Evolutionary conservation across 2,797 vertebrate genomes (phyloP).

Genomic region (Poeciliopsis paucimaculata): DNA sequence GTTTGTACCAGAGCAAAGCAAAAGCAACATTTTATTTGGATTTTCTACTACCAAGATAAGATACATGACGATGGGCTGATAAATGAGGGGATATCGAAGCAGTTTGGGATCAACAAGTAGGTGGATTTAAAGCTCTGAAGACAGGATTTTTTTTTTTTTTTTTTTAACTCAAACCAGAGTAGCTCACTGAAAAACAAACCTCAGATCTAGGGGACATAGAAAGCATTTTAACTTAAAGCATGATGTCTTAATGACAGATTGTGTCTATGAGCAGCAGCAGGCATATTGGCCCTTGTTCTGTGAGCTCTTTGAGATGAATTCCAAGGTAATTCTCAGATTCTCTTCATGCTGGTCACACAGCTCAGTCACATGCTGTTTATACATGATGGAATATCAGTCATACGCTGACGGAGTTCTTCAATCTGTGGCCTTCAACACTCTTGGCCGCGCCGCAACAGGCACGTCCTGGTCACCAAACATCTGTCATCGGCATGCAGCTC

Average conservation of each 20-base stretch:
- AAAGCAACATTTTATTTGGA: not conserved
- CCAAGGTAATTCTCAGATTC: constrained; percentile 23
- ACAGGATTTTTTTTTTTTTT: not conserved
- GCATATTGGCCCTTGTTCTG: not conserved
- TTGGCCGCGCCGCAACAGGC: constrained; percentile 34
- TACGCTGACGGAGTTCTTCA: constrained; percentile 38
- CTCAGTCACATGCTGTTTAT: constrained; percentile 27
- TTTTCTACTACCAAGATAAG: not conserved
- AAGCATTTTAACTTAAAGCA: not conserved
- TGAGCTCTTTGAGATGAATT: constrained; percentile 13
- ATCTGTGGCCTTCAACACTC: constrained; percentile 43
- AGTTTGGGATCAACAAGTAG: not conserved
- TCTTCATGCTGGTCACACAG: constrained; percentile 13
- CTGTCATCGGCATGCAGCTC: constrained; percentile 65
- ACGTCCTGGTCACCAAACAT: constrained; percentile 60
- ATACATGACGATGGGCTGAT: not conserved
- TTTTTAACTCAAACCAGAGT: not conserved
- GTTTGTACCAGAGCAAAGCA: not conserved
- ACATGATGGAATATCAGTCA: constrained; percentile 38
- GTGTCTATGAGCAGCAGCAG: not conserved
- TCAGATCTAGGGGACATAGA: not conserved
- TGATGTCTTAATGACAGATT: not conserved
- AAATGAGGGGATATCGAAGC: not conserved
- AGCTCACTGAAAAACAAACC: too few relatives aligned
- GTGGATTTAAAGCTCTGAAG: not conserved